Conservation (phyloP, 2,888 invertebrate genomes). For the Formica aserva region DNA sequence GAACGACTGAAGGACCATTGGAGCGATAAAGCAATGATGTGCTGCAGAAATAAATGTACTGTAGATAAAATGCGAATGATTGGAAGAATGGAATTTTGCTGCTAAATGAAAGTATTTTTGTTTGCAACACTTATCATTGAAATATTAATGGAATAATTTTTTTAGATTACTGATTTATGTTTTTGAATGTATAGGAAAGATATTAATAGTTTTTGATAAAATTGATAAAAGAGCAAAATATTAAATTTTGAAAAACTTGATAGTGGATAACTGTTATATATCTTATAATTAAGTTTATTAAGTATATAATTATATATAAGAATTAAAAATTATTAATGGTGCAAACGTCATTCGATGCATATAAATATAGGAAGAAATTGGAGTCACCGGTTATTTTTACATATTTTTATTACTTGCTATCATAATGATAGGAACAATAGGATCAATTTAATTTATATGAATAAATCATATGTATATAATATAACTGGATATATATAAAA, state of each 20-base stretch:
- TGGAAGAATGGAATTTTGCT: not conserved
- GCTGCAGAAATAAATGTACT: not conserved
- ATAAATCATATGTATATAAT: not conserved
- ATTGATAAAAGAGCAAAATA: not conserved
- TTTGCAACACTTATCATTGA: not conserved
- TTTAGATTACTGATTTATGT: not conserved
- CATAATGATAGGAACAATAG: not conserved
- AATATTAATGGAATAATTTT: not conserved
- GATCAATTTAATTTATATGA: not conserved
- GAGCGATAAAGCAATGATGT: not conserved
- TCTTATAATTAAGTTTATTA: not conserved
- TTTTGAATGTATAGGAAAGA: not conserved
- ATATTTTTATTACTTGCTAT: not conserved
- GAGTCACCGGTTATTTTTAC: not conserved
- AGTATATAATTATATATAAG: not conserved
- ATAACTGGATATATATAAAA: not conserved
- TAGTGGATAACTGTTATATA: not conserved
- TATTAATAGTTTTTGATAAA: not conserved
- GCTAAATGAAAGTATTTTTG: not conserved
- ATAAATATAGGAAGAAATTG: not conserved
- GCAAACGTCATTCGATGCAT: not conserved
- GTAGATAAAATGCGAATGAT: not conserved
- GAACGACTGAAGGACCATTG: constrained; percentile 12
- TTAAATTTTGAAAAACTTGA: not conserved
- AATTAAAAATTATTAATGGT: not conserved